Base-by-base conservation (phyloP, 2,888 invertebrate genomes). In the Cryptocephalus primarius region DNA sequence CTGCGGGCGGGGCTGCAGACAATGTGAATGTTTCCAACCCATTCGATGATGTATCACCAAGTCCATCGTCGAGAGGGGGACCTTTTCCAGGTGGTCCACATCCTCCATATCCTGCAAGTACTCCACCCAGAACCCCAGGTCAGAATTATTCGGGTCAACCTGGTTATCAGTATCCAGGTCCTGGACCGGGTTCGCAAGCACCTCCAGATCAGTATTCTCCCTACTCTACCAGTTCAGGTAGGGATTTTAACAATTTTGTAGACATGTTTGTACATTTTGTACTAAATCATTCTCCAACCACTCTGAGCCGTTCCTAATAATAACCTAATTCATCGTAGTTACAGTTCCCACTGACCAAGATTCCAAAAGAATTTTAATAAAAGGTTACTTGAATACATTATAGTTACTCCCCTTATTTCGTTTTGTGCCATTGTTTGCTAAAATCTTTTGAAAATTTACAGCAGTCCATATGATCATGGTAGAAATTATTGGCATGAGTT, bases 21-120 rank as follows among this genome's bases (percentile, higher is more conserved):
- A 86, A 86, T 76, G 82, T 87, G 69, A 86, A 79, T 79, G 85
- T 86, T 72, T 85, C 85, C 72, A 87, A 87, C 77, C 88, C 87
- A 60, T 87, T 88, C 77, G 87, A 87, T 74, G 88, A 87, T 77
- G 76, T 77, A 55, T 79, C 79, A 68, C 78, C 79, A 43, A 70
- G 69, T 57, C 68, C 68, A 50, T 64, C 69, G 51, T 60, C 65
- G 48, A 59, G 68, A 48, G 68, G 65, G 48, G 67, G 67, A 44
- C 68, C 68, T 48, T 68, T 67, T 56, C 64, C 69, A 49, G 63
- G 67, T 53, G 63, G 68, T 57, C 69, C 68, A 52, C 69, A 70
- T 56, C 70, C 70, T 60, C 68, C 70, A 50, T 71, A 70, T 60
- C 70, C 69, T 54, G 63, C 69, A 54, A 62, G 60, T 55, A 64